Evolutionary conservation across 1,140 invertebrate genomes (phyloP).

Genomic region (Propsilocerus akamusi): DNA sequence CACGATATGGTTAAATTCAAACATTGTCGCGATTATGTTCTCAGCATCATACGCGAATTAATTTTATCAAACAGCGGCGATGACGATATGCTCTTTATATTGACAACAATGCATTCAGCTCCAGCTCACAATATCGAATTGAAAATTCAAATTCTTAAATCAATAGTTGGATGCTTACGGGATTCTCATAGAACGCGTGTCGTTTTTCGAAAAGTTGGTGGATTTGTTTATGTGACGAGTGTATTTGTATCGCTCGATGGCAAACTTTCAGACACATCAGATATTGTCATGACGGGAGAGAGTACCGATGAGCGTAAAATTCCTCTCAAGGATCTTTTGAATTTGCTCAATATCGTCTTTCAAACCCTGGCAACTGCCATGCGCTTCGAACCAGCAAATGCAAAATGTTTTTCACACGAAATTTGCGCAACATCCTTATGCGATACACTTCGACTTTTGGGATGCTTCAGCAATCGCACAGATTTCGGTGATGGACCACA

Average conservation of each 20-base stretch:
- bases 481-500: constrained; percentile 27
- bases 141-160: constrained; percentile 83
- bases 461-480: constrained; percentile 61
- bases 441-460: constrained; percentile 75
- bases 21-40: constrained; percentile 61
- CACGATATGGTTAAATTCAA: constrained; percentile 75
- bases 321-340: constrained; percentile 36
- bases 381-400: constrained; percentile 97
- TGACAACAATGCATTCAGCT: constrained; percentile 80
- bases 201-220: constrained; percentile 92
- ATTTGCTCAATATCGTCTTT: constrained; percentile 75
- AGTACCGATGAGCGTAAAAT: constrained; percentile 14
- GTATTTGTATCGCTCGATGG: constrained; percentile 86
- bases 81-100: constrained; percentile 83
- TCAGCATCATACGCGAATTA: constrained; percentile 69
- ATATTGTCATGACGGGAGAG: not conserved
- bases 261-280: constrained; percentile 33
- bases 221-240: constrained; percentile 94
- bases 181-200: constrained; percentile 91
- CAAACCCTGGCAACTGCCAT: constrained; percentile 92
- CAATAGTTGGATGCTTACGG: constrained; percentile 67
- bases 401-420: constrained; percentile 94
- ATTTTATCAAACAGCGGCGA: constrained; percentile 82
- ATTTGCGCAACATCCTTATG: constrained; percentile 83
- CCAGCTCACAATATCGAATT: constrained; percentile 56